Conservation (phyloP, 2,888 invertebrate genomes). For the Pristionchus mayeri region DNA sequence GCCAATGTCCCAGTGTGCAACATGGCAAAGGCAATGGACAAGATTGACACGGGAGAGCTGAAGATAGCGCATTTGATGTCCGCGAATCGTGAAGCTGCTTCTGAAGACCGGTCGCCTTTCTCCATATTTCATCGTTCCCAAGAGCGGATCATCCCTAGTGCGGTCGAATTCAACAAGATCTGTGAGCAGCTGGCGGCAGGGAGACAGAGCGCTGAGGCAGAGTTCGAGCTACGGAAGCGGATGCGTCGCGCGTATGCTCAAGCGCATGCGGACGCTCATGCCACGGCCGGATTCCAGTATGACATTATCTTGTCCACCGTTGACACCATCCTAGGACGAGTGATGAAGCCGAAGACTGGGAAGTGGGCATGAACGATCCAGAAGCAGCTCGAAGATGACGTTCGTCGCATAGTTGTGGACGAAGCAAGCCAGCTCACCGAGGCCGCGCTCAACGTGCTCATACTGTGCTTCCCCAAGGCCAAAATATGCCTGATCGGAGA, state of each 20-base stretch:
- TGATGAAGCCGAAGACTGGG: background rate
- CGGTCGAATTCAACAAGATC: background rate
- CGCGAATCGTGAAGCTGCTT: background rate
- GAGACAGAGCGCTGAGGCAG: background rate
- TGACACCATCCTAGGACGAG: background rate
- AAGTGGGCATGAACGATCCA: background rate
- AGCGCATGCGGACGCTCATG: background rate
- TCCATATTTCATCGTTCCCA: background rate
- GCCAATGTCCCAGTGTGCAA: slow-evolving; percentile 16
- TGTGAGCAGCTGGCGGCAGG: background rate
- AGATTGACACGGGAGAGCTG: background rate
- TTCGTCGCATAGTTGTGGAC: background rate
- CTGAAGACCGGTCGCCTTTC: background rate
- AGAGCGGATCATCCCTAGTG: background rate
- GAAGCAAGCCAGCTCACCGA: slow-evolving; percentile 12
- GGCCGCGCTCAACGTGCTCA: background rate
- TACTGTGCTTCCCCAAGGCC: slow-evolving; percentile 1
- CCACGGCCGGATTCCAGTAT: background rate
- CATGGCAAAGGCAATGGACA: background rate
- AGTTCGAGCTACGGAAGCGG: background rate
- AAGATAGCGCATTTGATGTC: background rate
- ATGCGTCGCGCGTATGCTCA: background rate
- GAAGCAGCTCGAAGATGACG: background rate
- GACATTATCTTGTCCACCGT: background rate
- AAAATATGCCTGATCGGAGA: slow-evolving; percentile 17